Evolutionary conservation across 1,140 invertebrate genomes (phyloP).

Genomic region (Bombyx mandarina): DNA sequence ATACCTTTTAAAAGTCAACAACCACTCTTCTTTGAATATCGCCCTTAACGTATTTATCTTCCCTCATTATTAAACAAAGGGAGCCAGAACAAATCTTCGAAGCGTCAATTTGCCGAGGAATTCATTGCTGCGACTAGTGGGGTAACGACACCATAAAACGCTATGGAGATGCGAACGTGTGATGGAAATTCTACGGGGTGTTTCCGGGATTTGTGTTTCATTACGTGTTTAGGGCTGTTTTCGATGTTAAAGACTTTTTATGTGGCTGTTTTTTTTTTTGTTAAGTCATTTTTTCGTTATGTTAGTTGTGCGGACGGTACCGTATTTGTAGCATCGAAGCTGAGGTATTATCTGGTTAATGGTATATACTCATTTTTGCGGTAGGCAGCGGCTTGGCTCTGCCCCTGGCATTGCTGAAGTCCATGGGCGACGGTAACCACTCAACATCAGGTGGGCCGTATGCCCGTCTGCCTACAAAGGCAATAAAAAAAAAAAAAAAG

Average conservation of each 20-base stretch:
- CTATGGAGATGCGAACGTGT: not conserved
- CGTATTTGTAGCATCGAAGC: no score
- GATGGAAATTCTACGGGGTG: slow-evolving; percentile 1
- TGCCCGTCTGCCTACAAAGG: no score
- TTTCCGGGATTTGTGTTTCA: not conserved
- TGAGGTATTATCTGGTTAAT: no score
- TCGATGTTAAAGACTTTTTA: not conserved
- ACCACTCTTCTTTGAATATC: no score
- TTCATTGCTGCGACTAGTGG: not conserved
- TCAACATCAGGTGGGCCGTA: no score
- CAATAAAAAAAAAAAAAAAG: no score
- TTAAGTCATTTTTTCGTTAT: not conserved
- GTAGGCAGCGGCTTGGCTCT: no score
- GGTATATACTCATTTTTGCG: no score
- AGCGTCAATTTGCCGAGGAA: slow-evolving; percentile 5
- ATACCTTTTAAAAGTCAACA: no score
- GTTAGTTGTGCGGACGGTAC: not conserved
- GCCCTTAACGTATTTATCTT: slow-evolving; percentile 1
- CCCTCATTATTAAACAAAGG: slow-evolving; percentile 20
- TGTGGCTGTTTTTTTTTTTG: not conserved
- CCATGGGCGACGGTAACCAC: no score
- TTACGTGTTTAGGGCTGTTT: not conserved
- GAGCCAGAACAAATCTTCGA: slow-evolving; percentile 10
- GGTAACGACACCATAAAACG: slow-evolving; percentile 2
- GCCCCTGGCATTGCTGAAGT: no score